Conservation (phyloP, 2,113 vertebrate species). For the Nerophis ophidion region DNA sequence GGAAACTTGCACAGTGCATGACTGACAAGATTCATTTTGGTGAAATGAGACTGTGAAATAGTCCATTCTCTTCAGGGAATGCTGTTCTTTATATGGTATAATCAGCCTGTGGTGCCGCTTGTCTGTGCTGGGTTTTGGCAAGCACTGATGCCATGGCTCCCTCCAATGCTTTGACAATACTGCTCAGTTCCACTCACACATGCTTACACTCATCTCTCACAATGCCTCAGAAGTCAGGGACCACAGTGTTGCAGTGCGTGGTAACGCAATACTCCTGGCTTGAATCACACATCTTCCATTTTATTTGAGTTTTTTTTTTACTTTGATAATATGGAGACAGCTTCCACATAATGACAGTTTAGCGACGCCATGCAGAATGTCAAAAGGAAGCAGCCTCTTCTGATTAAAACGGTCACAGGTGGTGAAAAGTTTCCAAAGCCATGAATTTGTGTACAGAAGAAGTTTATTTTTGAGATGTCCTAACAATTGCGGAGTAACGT, state of each 20-base stretch:
- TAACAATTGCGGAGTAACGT: constrained; percentile 48
- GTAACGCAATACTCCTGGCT: constrained; percentile 26
- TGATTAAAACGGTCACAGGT: constrained; percentile 54
- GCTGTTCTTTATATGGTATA: constrained; percentile 3
- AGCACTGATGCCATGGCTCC: constrained; percentile 8
- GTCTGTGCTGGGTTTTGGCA: constrained; percentile 13
- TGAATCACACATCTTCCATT: constrained; percentile 25
- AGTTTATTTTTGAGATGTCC: constrained; percentile 37
- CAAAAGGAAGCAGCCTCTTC: constrained; percentile 47
- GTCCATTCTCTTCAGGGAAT: constrained; percentile 7
- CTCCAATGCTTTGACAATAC: neutral
- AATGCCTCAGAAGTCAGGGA: constrained; percentile 19
- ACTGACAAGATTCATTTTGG: neutral
- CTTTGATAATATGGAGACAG: constrained; percentile 44
- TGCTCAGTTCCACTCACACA: constrained; percentile 8
- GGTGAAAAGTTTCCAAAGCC: constrained; percentile 46
- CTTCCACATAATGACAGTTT: constrained; percentile 40
- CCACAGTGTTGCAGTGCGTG: constrained; percentile 8
- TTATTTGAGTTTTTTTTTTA: constrained; percentile 37
- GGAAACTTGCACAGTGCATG: neutral
- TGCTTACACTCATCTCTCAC: constrained; percentile 6
- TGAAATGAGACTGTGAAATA: neutral
- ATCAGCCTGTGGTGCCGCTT: constrained; percentile 2
- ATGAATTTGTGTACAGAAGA: constrained; percentile 45
- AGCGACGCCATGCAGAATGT: constrained; percentile 45